Conservation (phyloP, 2,113 vertebrate species). For the Ctenodactylus gundi region DNA sequence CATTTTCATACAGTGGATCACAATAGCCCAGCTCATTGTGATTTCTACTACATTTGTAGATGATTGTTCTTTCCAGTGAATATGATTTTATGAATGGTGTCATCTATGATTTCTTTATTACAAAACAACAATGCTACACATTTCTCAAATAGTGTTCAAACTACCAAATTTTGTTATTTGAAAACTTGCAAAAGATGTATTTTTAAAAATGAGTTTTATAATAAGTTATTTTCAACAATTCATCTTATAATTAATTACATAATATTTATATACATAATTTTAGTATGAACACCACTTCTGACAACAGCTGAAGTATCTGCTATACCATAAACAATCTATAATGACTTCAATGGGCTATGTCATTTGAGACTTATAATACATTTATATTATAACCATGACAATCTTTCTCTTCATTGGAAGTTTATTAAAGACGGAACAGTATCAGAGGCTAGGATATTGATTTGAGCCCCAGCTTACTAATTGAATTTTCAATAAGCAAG, state of each 20-base stretch:
- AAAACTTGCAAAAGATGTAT: no score
- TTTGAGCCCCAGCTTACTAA: not conserved
- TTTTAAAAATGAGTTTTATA: no score
- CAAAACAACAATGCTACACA: not conserved
- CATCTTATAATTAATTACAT: no score
- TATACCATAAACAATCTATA: not conserved
- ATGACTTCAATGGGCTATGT: not conserved
- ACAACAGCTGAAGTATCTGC: no score
- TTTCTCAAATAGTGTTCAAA: no score
- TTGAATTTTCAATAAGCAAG: not conserved
- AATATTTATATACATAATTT: no score
- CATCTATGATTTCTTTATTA: no score
- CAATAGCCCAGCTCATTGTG: not conserved
- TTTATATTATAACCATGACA: not conserved
- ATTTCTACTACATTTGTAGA: not conserved
- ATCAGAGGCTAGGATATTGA: not conserved
- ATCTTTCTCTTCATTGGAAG: not conserved
- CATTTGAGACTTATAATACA: not conserved
- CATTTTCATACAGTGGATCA: not conserved
- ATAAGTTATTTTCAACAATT: no score
- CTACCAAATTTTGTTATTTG: no score
- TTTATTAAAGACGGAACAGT: not conserved
- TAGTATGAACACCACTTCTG: no score
- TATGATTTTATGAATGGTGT: not conserved
- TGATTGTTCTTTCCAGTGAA: not conserved